These are phyloP conservation scores for Bufotes viridis DNA, from an alignment of 2,797 vertebrate species.

Conservation along the genomic window DNA sequence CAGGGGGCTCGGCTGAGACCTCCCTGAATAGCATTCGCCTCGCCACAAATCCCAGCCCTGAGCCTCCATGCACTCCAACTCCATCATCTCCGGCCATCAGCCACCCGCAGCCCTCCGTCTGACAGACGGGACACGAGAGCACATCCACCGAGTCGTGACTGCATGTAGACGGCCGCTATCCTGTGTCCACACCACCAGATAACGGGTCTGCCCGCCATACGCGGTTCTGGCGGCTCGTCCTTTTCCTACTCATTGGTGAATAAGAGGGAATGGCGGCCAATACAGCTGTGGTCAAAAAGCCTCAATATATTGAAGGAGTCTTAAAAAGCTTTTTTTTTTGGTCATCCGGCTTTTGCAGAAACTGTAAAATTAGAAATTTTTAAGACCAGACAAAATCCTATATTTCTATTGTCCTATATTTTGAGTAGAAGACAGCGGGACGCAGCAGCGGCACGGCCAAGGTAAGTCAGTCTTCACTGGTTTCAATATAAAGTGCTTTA, in stretches of 20 bases:
- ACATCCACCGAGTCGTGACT: not conserved
- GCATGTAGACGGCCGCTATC: not conserved
- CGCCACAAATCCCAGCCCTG: conserved; percentile 11
- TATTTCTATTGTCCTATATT: too few relatives aligned
- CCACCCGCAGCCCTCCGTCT: not conserved
- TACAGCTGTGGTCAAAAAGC: too few relatives aligned
- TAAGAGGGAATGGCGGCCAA: not conserved
- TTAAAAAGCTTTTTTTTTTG: not conserved
- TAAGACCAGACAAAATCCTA: not conserved
- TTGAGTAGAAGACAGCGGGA: too few relatives aligned
- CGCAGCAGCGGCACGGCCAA: too few relatives aligned
- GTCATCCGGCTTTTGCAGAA: not conserved
- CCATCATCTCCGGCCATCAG: not conserved
- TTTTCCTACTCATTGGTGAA: not conserved
- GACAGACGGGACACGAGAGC: conserved; percentile 14
- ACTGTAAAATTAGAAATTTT: not conserved
- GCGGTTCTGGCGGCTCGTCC: not conserved
- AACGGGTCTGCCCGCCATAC: not conserved
- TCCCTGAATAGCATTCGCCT: not conserved
- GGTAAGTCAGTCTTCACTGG: too few relatives aligned
- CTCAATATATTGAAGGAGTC: not conserved
- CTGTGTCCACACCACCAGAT: not conserved
- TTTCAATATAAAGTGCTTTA: too few relatives aligned
- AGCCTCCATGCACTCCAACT: conserved; percentile 8
- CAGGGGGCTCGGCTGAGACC: conserved; percentile 23